Evolutionary conservation across 2,113 vertebrate species (phyloP).

Genomic region (Phoxinus phoxinus): DNA sequence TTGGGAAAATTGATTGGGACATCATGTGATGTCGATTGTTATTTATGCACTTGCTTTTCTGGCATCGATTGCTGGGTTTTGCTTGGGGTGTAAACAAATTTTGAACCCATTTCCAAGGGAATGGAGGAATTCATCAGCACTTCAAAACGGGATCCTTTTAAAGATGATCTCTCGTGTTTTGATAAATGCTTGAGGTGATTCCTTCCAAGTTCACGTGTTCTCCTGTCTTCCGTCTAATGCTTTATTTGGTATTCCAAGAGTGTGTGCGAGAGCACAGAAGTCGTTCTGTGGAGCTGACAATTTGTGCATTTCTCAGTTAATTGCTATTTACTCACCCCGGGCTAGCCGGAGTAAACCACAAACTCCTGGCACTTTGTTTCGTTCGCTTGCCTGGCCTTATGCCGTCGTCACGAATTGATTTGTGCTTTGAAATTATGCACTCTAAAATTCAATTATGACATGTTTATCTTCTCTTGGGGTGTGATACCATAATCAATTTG

Average conservation of each 20-base stretch:
- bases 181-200: constrained; percentile 5
- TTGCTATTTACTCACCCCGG: constrained; percentile 42
- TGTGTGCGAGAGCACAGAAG: not conserved
- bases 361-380: not conserved
- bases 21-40: not conserved
- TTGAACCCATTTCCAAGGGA: not conserved
- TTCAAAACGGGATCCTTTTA: constrained; percentile 1
- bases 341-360: constrained; percentile 23
- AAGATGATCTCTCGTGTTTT: constrained; percentile 27
- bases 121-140: not conserved
- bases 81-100: constrained; percentile 8
- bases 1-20: not conserved
- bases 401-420: constrained; percentile 62
- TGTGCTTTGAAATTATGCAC: constrained; percentile 56
- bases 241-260: not conserved
- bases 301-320: constrained; percentile 24
- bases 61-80: not conserved
- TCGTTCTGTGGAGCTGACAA: constrained; percentile 32
- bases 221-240: not conserved
- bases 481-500: constrained; percentile 67
- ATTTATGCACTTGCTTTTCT: constrained; percentile 24
- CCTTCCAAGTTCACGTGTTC: not conserved
- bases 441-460: constrained; percentile 53
- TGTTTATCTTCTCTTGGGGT: constrained; percentile 40
- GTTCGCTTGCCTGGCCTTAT: constrained; percentile 34